These are phyloP conservation scores for Pseudochromis fuscus DNA, from an alignment of 2,797 vertebrate genomes.

Conservation along the genomic window DNA sequence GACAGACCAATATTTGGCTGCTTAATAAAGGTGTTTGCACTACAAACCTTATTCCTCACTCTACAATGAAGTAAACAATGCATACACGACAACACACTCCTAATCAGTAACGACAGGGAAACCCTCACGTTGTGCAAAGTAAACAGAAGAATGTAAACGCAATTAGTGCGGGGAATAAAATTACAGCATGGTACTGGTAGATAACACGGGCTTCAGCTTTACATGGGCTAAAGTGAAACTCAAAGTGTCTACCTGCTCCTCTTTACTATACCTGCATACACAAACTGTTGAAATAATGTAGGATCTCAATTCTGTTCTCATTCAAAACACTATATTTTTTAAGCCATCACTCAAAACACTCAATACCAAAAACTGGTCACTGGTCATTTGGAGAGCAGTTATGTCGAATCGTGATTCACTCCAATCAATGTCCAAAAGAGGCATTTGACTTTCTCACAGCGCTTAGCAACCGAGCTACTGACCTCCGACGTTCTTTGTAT, in stretches of 20 bases:
- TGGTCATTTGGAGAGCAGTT: too few species aligned
- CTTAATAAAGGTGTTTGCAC: neutral
- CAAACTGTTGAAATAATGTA: too few species aligned
- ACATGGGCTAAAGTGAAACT: neutral
- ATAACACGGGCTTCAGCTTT: neutral
- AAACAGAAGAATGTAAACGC: neutral
- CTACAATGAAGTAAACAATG: neutral
- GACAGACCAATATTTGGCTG: too few species aligned
- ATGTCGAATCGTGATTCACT: neutral
- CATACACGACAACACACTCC: neutral
- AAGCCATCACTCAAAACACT: too few species aligned
- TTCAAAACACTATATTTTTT: too few species aligned
- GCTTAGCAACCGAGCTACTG: slow-evolving; percentile 44
- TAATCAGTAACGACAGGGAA: neutral
- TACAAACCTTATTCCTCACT: too few species aligned
- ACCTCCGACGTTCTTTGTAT: slow-evolving; percentile 38
- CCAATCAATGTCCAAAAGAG: slow-evolving; percentile 7
- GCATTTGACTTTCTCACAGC: slow-evolving; percentile 8
- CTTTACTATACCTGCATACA: neutral
- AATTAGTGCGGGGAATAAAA: neutral
- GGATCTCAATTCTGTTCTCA: too few species aligned
- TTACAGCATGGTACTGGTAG: neutral
- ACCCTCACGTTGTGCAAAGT: neutral
- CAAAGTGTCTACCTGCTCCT: neutral
- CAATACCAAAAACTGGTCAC: too few species aligned